Percentiles rank a stretch among this genome's conserved stretches.
Conservation (phyloP, 2,113 vertebrate genomes). For the Eleginops maclovinus region DNA sequence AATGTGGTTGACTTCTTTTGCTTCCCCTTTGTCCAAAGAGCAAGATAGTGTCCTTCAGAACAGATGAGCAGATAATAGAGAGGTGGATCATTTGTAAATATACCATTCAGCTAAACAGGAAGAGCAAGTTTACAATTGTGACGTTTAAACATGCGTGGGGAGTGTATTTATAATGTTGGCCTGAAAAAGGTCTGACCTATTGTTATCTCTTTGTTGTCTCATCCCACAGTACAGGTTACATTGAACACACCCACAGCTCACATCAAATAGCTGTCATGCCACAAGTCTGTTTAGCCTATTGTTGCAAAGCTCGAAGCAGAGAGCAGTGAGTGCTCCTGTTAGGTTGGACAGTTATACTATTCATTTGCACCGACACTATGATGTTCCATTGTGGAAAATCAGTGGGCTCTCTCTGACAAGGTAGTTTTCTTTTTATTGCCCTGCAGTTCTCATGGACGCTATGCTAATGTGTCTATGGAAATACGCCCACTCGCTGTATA, state of each 20-base stretch:
- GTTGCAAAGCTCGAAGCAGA: conserved; percentile 17
- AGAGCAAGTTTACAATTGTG: conserved; percentile 48
- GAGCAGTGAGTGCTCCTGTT: conserved; percentile 3
- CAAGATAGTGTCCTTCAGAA: background rate
- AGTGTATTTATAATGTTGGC: conserved; percentile 59
- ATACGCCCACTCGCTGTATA: conserved; percentile 66
- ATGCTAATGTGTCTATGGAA: conserved; percentile 64
- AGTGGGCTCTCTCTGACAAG: conserved; percentile 29
- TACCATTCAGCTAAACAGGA: conserved; percentile 51
- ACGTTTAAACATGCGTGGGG: conserved; percentile 1
- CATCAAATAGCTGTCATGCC: conserved; percentile 64
- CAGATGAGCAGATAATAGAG: background rate
- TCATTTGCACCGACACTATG: conserved; percentile 13
- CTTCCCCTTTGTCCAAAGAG: background rate
- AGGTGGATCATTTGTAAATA: conserved; percentile 9
- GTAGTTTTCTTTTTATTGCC: conserved; percentile 42
- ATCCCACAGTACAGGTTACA: conserved; percentile 40
- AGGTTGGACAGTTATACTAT: conserved; percentile 16
- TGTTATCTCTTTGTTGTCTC: conserved; percentile 45
- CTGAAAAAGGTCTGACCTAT: conserved; percentile 41
- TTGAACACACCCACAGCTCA: conserved; percentile 59
- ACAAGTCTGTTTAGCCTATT: conserved; percentile 4
- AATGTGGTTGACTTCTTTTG: background rate
- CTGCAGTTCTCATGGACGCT: conserved; percentile 47
- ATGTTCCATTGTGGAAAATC: conserved; percentile 56